Evolutionary conservation across 1,140 invertebrate species (phyloP), one percentile per base, ranked within the genome.

Genomic region (Propsilocerus akamusi): DNA sequence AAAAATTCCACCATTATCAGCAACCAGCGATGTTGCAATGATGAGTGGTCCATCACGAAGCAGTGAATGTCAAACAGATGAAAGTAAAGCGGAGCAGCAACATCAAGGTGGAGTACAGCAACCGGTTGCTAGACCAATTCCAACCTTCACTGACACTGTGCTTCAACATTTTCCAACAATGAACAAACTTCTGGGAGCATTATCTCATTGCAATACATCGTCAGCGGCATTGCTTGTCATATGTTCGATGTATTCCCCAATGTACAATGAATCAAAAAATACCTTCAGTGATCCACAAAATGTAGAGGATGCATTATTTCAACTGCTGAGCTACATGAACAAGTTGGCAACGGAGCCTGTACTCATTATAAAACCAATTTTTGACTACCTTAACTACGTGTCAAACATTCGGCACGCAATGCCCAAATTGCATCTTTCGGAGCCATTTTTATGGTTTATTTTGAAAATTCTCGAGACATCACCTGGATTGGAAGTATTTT

Each of bases 261-360:
- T 41, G 34, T 51, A 59, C 4, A 48, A 46, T 46, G 57, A 52
- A 30, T 50, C 59, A 2, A 64, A 64, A 49, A 54, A 59, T 24
- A 58, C 57, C 50, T 60, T 74, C 1, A 69, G 69, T 3, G 78
- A 82, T 52, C 72, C 78, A 1, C 64, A 77, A 14, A 85, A 82
- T 0, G 77, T 91, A 34, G 79, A 83, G 2, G 88, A 92, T 61
- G 83, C 83, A 7, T 77, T 90, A 2, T 90, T 88, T 55, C 80
- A 85, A 61, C 72, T 93, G 47, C 71, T 93, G 12, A 73, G 77
- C 1, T 80, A 78, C 0, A 66, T 92, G 10, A 77, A 77, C 10
- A 70, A 74, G 26, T 78, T 81, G 56, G 76, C 84, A 3, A 78
- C 82, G 11, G 75, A 78, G 59, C 77, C 81, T 8, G 72, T 74